Evolutionary conservation across 2,797 vertebrate genomes (phyloP).

Genomic region (Syndactyla subalaris): DNA sequence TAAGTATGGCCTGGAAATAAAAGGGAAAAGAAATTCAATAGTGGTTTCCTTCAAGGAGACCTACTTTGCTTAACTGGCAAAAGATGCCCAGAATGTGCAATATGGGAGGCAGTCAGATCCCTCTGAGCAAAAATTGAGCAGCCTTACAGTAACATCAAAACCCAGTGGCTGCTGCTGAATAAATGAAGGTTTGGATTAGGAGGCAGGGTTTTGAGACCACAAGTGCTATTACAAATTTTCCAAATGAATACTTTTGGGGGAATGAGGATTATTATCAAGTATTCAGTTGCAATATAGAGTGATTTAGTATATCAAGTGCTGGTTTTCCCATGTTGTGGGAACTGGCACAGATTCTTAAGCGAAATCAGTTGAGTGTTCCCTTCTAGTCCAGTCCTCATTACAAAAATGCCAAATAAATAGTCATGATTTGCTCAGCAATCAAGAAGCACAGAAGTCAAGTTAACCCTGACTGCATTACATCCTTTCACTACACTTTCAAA

Average conservation of each 20-base stretch:
- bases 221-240: conserved; percentile 35
- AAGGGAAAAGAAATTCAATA: background rate
- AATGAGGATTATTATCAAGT: conserved; percentile 14
- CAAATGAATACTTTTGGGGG: conserved; percentile 12
- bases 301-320: conserved; percentile 28
- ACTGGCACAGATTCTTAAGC: conserved; percentile 15
- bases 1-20: background rate
- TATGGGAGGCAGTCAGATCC: background rate
- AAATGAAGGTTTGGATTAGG: conserved; percentile 15
- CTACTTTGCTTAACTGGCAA: background rate
- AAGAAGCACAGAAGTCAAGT: conserved; percentile 14
- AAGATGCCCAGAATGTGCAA: background rate
- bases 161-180: conserved; percentile 13
- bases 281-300: conserved; percentile 2
- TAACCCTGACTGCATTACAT: background rate
- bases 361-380: conserved; percentile 45
- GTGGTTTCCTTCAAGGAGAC: background rate
- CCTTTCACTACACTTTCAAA: conserved; percentile 19
- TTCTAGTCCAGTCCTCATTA: conserved; percentile 44
- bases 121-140: background rate
- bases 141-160: background rate
- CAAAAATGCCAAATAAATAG: conserved; percentile 56
- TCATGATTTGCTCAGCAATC: conserved; percentile 42
- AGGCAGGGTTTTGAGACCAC: background rate
- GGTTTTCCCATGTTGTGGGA: conserved; percentile 7